A percentile compares a stretch with the other conserved stretches of the same genome.
Evolutionary conservation across 37 sponge, comb jelly and placozoan species (phyloP).

Genomic region (Cladorhizidae sp.): DNA sequence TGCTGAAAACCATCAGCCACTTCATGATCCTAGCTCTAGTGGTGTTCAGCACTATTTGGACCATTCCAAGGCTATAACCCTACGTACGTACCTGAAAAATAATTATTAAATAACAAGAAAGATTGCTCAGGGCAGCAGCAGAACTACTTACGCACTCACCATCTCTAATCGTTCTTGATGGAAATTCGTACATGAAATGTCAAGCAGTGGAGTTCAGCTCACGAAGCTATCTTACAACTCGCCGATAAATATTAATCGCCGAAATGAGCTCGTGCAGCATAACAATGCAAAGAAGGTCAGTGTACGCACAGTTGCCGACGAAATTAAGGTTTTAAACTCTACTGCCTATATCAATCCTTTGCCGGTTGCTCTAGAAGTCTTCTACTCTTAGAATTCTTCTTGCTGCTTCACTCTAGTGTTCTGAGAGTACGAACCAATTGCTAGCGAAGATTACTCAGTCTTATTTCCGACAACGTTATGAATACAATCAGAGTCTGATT

Average conservation of each 20-base stretch:
- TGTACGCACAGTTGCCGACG: slow-evolving; percentile 35
- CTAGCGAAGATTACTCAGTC: slow-evolving; percentile 46
- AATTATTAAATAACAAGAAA: slow-evolving; percentile 28
- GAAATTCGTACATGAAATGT: slow-evolving; percentile 43
- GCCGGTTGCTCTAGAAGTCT: slow-evolving; percentile 28
- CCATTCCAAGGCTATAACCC: slow-evolving; percentile 52
- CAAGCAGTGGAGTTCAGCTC: slow-evolving; percentile 28
- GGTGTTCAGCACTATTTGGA: slow-evolving; percentile 34
- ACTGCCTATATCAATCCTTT: slow-evolving; percentile 8
- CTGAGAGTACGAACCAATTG: slow-evolving; percentile 31
- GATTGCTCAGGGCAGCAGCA: slow-evolving; percentile 17
- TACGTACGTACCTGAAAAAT: slow-evolving; percentile 27
- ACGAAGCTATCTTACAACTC: slow-evolving; percentile 35
- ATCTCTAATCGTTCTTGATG: slow-evolving; percentile 36
- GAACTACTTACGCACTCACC: slow-evolving; percentile 25
- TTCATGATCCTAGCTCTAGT: slow-evolving; percentile 23
- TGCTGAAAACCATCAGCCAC: slow-evolving; percentile 53
- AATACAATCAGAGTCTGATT: slow-evolving; percentile 48
- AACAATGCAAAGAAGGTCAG: slow-evolving; percentile 25
- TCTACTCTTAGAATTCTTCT: no score
- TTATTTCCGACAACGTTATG: slow-evolving; percentile 17
- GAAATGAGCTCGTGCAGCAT: slow-evolving; percentile 24
- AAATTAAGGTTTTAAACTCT: slow-evolving; percentile 22
- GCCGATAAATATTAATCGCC: slow-evolving; percentile 49
- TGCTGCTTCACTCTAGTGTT: slow-evolving; percentile 6